A percentile compares a stretch with the other conserved stretches of the same genome.
phyloP scores from a whole-genome alignment of 1,140 invertebrate genomes.

The Lycorma delicatula region DNA sequence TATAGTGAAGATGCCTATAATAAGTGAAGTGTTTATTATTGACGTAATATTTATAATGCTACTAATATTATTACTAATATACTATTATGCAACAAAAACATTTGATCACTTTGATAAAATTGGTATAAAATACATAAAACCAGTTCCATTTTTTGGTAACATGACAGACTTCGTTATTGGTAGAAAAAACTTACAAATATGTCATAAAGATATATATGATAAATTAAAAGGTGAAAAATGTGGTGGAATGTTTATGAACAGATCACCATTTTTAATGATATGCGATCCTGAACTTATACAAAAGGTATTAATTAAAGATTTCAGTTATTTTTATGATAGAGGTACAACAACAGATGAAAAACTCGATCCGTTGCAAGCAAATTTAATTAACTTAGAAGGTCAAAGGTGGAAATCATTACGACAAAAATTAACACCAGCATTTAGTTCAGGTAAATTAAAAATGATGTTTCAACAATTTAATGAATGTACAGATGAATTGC shows the following conservation, averaged over 20 bases:
- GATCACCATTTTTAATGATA: constrained; percentile 35
- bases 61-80: constrained; percentile 15
- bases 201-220: constrained; percentile 17
- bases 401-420: constrained; percentile 35
- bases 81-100: constrained; percentile 37
- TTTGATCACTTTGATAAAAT: constrained; percentile 39
- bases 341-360: constrained; percentile 29
- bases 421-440: constrained; percentile 31
- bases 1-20: too few species aligned
- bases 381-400: constrained; percentile 30
- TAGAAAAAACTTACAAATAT: background rate
- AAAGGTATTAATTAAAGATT: constrained; percentile 42
- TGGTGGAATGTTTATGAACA: constrained; percentile 20
- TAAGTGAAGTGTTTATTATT: too few species aligned
- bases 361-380: constrained; percentile 24
- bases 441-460: constrained; percentile 30
- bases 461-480: constrained; percentile 27
- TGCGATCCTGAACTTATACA: constrained; percentile 41
- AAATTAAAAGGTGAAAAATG: constrained; percentile 17
- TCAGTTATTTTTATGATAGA: constrained; percentile 39
- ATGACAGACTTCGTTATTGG: background rate
- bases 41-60: too few species aligned
- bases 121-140: constrained; percentile 19
- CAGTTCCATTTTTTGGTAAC: constrained; percentile 26
- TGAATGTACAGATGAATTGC: constrained; percentile 11